Percentiles rank a stretch among this genome's conserved stretches.
phyloP scores from a whole-genome alignment of 2,113 vertebrate genomes.

The Alaudala cheleensis region DNA sequence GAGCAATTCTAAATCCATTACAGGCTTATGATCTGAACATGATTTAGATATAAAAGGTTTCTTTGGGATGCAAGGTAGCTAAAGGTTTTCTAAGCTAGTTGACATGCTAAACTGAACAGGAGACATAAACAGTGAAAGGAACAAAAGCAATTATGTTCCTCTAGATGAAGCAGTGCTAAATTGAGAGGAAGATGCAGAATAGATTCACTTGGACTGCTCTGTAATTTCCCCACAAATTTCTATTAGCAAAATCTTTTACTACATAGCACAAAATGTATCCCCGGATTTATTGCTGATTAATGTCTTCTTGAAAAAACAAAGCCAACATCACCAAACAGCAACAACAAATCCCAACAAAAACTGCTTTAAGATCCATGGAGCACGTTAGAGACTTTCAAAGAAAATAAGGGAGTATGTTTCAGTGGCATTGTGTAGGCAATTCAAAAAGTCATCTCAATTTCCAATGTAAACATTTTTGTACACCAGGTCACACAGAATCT shows the following conservation, averaged over 20 bases:
- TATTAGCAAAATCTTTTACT: background rate
- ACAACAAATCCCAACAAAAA: background rate
- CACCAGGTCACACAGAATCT: background rate
- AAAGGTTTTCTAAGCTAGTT: slow-evolving; percentile 61
- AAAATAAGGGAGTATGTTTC: background rate
- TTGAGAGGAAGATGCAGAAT: background rate
- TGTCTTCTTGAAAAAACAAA: background rate
- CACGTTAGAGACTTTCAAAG: background rate
- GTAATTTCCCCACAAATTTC: slow-evolving; percentile 40
- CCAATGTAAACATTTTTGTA: background rate
- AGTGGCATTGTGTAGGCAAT: background rate
- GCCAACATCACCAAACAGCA: background rate
- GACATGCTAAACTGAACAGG: slow-evolving; percentile 52
- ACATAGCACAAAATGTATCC: background rate
- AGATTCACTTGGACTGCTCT: slow-evolving; percentile 1
- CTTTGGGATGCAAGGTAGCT: slow-evolving; percentile 43
- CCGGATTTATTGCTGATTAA: background rate
- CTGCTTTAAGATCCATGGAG: background rate
- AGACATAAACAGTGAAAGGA: slow-evolving; percentile 46
- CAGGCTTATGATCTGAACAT: slow-evolving; percentile 40
- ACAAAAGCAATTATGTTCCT: slow-evolving; percentile 43
- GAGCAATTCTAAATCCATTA: slow-evolving; percentile 63
- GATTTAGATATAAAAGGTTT: slow-evolving; percentile 54
- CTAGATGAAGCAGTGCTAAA: slow-evolving; percentile 2
- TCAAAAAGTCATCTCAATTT: background rate